Percentiles rank a stretch among this genome's conserved stretches.
phyloP scores from a whole-genome alignment of 2,888 invertebrate genomes.

The Alcis repandata region DNA sequence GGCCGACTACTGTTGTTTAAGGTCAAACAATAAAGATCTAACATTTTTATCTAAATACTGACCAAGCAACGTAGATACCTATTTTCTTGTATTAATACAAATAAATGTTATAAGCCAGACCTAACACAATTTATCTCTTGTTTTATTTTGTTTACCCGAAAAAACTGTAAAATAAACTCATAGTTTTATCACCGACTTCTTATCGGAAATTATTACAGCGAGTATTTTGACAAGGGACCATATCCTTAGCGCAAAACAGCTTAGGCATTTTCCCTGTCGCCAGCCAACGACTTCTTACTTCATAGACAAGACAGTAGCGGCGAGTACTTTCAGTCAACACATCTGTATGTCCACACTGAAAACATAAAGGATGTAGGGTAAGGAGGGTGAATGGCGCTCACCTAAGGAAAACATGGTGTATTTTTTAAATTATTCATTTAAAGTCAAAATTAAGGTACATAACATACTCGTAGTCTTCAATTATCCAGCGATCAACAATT shows the following conservation, averaged over 20 bases:
- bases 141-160: constrained; percentile 19
- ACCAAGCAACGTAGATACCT: no score
- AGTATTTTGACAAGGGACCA: constrained; percentile 34
- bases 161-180: constrained; percentile 34
- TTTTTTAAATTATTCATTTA: no score
- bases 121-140: neutral
- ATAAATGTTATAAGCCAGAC: neutral
- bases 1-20: no score
- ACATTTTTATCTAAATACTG: no score
- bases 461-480: no score
- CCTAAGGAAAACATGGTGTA: no score
- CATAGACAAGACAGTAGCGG: neutral
- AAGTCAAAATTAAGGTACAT: no score
- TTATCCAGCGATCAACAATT: no score
- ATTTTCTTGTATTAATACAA: neutral
- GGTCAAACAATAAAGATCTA: no score
- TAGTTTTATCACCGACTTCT: constrained; percentile 29
- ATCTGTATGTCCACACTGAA: no score
- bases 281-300: neutral
- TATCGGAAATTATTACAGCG: constrained; percentile 35
- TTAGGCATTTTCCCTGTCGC: constrained; percentile 40
- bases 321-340: neutral
- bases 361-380: no score
- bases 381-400: no score
- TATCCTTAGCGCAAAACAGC: constrained; percentile 33